phyloP scores from a whole-genome alignment of 2,113 vertebrate genomes.

The Genyomyrus donnyi region DNA sequence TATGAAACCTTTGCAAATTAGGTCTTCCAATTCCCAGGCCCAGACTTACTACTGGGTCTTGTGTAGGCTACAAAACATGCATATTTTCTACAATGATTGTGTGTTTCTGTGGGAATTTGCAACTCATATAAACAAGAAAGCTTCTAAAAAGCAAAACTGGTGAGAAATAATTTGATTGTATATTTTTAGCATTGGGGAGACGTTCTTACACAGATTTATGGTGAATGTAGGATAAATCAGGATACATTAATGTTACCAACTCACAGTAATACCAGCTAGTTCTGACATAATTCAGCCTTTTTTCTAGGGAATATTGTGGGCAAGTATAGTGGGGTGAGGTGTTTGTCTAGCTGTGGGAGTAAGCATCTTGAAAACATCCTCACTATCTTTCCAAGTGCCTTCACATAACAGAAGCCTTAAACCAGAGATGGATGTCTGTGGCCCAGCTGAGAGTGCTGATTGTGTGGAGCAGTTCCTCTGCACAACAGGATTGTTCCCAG shows the following conservation, averaged over 20 bases:
- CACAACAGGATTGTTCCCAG: slow-evolving; percentile 19
- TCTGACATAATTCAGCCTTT: neutral
- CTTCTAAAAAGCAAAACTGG: neutral
- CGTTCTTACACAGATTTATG: neutral
- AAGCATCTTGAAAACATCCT: neutral
- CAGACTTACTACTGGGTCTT: neutral
- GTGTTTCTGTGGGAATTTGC: neutral
- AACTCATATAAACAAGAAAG: neutral
- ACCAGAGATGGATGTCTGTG: neutral
- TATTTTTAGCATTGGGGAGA: neutral
- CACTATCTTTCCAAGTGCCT: neutral
- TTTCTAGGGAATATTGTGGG: neutral
- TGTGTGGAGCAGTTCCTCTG: slow-evolving; percentile 7
- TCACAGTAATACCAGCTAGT: neutral
- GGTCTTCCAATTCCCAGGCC: neutral
- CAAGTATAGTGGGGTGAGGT: neutral
- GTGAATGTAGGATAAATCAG: neutral
- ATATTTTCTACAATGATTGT: neutral
- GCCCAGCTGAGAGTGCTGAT: slow-evolving; percentile 2
- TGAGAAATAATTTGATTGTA: neutral
- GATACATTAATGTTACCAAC: neutral
- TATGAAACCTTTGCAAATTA: neutral
- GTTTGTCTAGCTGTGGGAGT: neutral
- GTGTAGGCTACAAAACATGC: neutral
- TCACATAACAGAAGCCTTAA: slow-evolving; percentile 3